These are phyloP conservation scores for Dichetophora obliterata DNA, from an alignment of 2,888 invertebrate genomes.

Conservation along the genomic window DNA sequence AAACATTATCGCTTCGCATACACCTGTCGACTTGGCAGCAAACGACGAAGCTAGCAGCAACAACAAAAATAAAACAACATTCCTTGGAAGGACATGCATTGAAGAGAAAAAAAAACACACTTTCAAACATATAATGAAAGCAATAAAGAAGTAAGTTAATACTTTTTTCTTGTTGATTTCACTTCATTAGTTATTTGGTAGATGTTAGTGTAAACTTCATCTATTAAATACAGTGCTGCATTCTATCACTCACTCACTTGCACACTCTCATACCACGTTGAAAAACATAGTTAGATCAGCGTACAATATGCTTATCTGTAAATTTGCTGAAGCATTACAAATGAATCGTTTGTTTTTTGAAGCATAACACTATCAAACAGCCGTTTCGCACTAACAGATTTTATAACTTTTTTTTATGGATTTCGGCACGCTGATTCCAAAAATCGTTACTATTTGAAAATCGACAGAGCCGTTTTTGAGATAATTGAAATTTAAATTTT, in stretches of 20 bases:
- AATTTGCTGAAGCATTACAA: not conserved
- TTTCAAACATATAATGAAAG: slow-evolving; percentile 19
- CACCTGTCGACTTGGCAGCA: slow-evolving; percentile 51
- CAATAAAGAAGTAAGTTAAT: slow-evolving; percentile 37
- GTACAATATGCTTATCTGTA: not conserved
- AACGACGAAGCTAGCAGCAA: not conserved
- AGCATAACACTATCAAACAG: too few species aligned
- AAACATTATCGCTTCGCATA: slow-evolving; percentile 61
- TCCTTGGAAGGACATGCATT: not conserved
- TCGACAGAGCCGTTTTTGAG: too few species aligned
- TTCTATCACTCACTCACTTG: slow-evolving; percentile 37
- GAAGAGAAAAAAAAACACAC: not conserved
- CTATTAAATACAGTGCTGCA: slow-evolving; percentile 49
- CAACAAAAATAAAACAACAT: slow-evolving; percentile 20
- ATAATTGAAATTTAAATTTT: too few species aligned
- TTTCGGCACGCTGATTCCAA: too few species aligned
- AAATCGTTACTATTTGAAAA: too few species aligned
- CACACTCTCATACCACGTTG: not conserved
- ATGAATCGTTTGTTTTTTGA: too few species aligned
- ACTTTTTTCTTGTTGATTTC: slow-evolving; percentile 39
- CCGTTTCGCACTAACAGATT: too few species aligned
- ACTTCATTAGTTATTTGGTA: slow-evolving; percentile 39
- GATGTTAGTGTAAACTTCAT: slow-evolving; percentile 55
- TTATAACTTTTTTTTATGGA: too few species aligned
- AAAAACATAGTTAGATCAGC: not conserved